Evolutionary conservation across 1,140 invertebrate species (phyloP).

Genomic region (Calosoma granatense): DNA sequence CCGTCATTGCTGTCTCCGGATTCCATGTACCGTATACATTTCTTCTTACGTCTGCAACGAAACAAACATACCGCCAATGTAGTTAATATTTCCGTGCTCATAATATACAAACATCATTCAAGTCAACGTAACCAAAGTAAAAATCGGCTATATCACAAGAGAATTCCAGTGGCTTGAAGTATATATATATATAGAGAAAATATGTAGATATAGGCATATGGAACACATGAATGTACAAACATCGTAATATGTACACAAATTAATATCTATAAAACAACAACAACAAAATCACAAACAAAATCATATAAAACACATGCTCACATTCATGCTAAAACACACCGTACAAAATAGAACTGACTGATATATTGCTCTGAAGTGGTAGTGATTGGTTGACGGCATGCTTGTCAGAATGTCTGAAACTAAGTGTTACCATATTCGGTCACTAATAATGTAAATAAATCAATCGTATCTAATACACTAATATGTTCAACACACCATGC

Average conservation of each 20-base stretch:
- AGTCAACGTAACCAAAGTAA: too few species aligned
- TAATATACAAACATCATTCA: too few species aligned
- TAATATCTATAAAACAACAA: conserved; percentile 12
- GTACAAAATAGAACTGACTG: background rate
- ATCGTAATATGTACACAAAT: background rate
- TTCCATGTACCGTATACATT: conserved; percentile 92
- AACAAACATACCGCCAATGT: conserved; percentile 19
- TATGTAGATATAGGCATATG: too few species aligned
- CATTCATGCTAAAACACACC: conserved; percentile 15
- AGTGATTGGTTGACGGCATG: background rate
- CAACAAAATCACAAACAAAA: conserved; percentile 15
- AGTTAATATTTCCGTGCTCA: too few species aligned
- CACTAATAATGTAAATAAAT: too few species aligned
- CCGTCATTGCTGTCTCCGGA: conserved; percentile 58
- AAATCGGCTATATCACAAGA: too few species aligned
- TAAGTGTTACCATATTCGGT: background rate
- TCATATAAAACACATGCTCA: conserved; percentile 15
- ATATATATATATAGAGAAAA: too few species aligned
- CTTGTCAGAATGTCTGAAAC: background rate
- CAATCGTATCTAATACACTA: background rate
- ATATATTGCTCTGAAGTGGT: background rate
- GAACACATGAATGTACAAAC: too few species aligned
- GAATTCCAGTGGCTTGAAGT: too few species aligned
- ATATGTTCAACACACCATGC: background rate
- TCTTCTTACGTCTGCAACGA: conserved; percentile 90